phyloP scores from a whole-genome alignment of 30 jellyfish, hydroid and myxozoan genomes.

The Turritopsis rubra region DNA sequence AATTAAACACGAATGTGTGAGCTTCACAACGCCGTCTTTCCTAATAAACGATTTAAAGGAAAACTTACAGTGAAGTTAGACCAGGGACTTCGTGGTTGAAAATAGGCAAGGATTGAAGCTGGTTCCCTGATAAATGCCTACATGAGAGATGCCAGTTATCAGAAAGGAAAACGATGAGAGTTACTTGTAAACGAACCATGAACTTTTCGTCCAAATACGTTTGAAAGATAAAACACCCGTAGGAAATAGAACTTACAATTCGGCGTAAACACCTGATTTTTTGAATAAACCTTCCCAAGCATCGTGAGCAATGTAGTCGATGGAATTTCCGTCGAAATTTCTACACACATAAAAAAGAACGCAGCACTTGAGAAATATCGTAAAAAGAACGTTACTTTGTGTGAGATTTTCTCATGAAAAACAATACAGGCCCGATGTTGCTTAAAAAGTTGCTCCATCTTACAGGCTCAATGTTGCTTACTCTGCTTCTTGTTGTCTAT shows the following conservation, averaged over 20 bases:
- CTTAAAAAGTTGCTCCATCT: no score
- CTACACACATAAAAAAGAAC: not conserved
- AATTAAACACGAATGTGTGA: not conserved
- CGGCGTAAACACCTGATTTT: slow-evolving; percentile 8
- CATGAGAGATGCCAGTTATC: not conserved
- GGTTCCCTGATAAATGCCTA: slow-evolving; percentile 36
- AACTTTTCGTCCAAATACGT: no score
- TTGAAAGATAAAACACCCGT: no score
- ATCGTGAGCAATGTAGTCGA: slow-evolving; percentile 23
- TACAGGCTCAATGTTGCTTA: no score
- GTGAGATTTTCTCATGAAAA: not conserved
- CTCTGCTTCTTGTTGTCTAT: no score
- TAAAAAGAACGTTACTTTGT: not conserved
- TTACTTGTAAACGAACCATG: no score
- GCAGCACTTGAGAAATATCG: not conserved
- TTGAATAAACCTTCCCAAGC: slow-evolving; percentile 43
- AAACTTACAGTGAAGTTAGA: slow-evolving; percentile 2
- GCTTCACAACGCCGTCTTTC: slow-evolving; percentile 12
- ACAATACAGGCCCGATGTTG: no score
- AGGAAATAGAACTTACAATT: slow-evolving; percentile 55
- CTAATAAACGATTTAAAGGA: not conserved
- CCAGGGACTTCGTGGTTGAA: slow-evolving; percentile 44
- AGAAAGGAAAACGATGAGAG: not conserved
- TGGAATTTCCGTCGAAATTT: slow-evolving; percentile 9
- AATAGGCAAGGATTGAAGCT: slow-evolving; percentile 35